Evolutionary conservation across 2,113 vertebrate species (phyloP).

Genomic region (Menidia beryllina): DNA sequence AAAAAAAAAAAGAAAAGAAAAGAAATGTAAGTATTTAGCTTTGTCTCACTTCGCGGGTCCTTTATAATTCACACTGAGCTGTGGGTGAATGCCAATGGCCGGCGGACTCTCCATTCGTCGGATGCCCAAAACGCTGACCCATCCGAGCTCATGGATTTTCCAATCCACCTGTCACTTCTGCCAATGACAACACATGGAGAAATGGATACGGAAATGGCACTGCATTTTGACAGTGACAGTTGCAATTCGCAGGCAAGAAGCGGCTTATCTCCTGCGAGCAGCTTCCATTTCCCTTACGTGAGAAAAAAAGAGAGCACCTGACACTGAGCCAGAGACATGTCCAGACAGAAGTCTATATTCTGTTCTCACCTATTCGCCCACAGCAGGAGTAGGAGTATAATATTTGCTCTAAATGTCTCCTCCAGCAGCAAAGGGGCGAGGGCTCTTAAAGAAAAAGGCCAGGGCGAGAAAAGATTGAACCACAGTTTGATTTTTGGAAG

Average conservation of each 20-base stretch:
- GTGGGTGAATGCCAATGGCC: slow-evolving; percentile 56
- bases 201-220: slow-evolving; percentile 57
- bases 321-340: slow-evolving; percentile 50
- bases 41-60: slow-evolving; percentile 56
- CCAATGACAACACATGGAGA: slow-evolving; percentile 66
- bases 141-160: slow-evolving; percentile 58
- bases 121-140: slow-evolving; percentile 67
- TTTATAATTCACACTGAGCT: slow-evolving; percentile 44
- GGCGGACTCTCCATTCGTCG: slow-evolving; percentile 46
- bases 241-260: slow-evolving; percentile 67
- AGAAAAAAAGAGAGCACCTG: slow-evolving; percentile 54
- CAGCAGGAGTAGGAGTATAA: slow-evolving; percentile 38
- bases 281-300: slow-evolving; percentile 71
- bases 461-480: slow-evolving; percentile 21
- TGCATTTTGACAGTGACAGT: slow-evolving; percentile 74
- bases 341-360: slow-evolving; percentile 69
- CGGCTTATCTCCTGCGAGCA: slow-evolving; percentile 78
- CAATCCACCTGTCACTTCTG: slow-evolving; percentile 77
- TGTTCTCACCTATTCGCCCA: slow-evolving; percentile 45
- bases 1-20: no score
- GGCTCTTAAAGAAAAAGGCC: slow-evolving; percentile 34
- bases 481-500: slow-evolving; percentile 39
- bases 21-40: slow-evolving; percentile 34
- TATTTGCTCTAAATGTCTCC: slow-evolving; percentile 55
- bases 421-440: slow-evolving; percentile 25